Evolutionary conservation across 2,797 vertebrate genomes (phyloP).

Genomic region (Sebastes ruberrimus): DNA sequence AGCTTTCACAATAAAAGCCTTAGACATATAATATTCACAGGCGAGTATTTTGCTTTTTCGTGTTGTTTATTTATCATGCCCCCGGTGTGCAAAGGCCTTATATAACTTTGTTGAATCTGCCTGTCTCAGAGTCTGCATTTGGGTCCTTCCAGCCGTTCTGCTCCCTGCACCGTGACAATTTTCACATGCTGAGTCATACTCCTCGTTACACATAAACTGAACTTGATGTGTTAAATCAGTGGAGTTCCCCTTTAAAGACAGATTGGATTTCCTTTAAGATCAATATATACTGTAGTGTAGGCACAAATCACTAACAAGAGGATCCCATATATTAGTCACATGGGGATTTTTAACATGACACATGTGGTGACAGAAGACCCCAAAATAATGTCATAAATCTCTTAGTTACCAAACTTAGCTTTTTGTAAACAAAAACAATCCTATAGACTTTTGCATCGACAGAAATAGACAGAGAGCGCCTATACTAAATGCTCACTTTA

Average conservation of each 20-base stretch:
- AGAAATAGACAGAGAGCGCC: background rate
- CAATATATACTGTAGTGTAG: background rate
- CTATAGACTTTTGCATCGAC: background rate
- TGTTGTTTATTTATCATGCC: too few relatives aligned
- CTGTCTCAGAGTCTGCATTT: too few relatives aligned
- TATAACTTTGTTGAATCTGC: too few relatives aligned
- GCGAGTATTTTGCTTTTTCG: too few relatives aligned
- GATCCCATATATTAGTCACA: background rate
- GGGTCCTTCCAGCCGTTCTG: too few relatives aligned
- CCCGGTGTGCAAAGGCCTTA: too few relatives aligned
- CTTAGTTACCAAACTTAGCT: background rate
- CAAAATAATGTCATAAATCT: background rate
- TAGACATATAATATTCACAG: too few relatives aligned
- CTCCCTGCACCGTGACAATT: too few relatives aligned
- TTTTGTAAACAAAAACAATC: background rate
- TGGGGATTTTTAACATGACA: background rate
- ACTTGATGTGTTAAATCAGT: background rate
- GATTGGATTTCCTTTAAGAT: background rate
- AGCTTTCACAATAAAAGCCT: too few relatives aligned
- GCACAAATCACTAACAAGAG: background rate
- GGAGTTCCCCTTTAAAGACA: background rate
- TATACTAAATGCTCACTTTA: slow-evolving; percentile 16
- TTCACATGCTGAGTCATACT: background rate
- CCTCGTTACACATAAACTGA: background rate
- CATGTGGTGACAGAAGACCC: background rate